Conservation (phyloP, 1,140 invertebrate genomes). For the Palaemon carinicauda region DNA sequence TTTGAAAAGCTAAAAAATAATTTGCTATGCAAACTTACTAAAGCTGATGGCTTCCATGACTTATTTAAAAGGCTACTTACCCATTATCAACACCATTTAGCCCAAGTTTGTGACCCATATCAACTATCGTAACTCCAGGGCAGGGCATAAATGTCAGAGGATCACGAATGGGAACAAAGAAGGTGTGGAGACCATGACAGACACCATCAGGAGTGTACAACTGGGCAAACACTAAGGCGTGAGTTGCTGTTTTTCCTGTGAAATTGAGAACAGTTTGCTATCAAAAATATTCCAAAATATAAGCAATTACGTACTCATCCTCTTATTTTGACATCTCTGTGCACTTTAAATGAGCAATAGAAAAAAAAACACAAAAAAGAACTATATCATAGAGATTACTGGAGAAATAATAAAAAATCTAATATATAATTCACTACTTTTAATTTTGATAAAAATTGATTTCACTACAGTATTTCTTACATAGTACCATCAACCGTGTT, state of each 20-base stretch:
- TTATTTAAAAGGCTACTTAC: not conserved
- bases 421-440: not conserved
- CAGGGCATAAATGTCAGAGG: constrained; percentile 76
- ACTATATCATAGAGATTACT: not conserved
- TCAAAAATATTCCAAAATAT: too few relatives aligned
- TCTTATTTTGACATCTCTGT: not conserved
- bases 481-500: too few relatives aligned
- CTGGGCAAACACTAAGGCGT: constrained; percentile 89
- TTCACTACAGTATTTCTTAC: too few relatives aligned
- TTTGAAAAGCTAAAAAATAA: too few relatives aligned
- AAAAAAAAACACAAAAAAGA: not conserved
- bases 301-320: too few relatives aligned
- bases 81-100: constrained; percentile 84
- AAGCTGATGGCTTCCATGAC: too few relatives aligned
- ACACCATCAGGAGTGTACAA: constrained; percentile 80
- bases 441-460: too few relatives aligned
- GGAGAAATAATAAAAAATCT: not conserved
- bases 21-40: too few relatives aligned
- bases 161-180: constrained; percentile 84
- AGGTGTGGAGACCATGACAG: constrained; percentile 88
- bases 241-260: constrained; percentile 83
- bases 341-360: not conserved
- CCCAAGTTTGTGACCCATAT: constrained; percentile 89
- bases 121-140: constrained; percentile 80
- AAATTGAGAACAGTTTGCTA: constrained; percentile 35